Percentiles rank a stretch among this genome's conserved stretches.
These are phyloP conservation scores for Plotosus lineatus DNA, from an alignment of 2,113 vertebrate genomes.

Conservation along the genomic window DNA sequence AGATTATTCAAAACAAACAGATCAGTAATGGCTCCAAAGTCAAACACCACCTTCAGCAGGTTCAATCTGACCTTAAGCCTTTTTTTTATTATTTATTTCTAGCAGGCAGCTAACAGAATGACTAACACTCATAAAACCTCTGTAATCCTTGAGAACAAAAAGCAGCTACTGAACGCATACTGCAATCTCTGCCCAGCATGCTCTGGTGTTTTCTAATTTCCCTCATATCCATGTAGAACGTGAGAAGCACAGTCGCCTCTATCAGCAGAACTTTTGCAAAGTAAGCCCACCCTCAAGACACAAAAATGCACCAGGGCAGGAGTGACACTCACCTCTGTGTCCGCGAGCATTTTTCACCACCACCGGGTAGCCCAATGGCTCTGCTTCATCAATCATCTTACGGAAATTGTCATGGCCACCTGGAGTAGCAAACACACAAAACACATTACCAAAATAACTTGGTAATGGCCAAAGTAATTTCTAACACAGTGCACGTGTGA, in stretches of 20 bases:
- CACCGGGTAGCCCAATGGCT: slow-evolving; percentile 86
- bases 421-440: slow-evolving; percentile 62
- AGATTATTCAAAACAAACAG: neutral
- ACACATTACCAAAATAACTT: slow-evolving; percentile 13
- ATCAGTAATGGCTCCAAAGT: neutral
- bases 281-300: neutral
- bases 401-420: slow-evolving; percentile 89
- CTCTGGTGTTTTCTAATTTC: neutral
- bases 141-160: neutral
- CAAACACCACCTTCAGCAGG: neutral
- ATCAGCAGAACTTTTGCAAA: neutral
- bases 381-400: slow-evolving; percentile 90
- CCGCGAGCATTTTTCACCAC: slow-evolving; percentile 91
- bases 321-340: slow-evolving; percentile 78
- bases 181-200: slow-evolving; percentile 1
- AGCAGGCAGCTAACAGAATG: neutral
- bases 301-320: neutral
- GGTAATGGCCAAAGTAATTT: slow-evolving; percentile 31
- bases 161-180: neutral
- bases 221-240: slow-evolving; percentile 2
- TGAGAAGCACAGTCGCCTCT: neutral
- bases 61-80: neutral
- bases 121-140: neutral
- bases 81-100: neutral
- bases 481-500: slow-evolving; percentile 16